These are phyloP conservation scores for Amblyraja radiata DNA, from an alignment of 2,797 vertebrate species.

Conservation along the genomic window DNA sequence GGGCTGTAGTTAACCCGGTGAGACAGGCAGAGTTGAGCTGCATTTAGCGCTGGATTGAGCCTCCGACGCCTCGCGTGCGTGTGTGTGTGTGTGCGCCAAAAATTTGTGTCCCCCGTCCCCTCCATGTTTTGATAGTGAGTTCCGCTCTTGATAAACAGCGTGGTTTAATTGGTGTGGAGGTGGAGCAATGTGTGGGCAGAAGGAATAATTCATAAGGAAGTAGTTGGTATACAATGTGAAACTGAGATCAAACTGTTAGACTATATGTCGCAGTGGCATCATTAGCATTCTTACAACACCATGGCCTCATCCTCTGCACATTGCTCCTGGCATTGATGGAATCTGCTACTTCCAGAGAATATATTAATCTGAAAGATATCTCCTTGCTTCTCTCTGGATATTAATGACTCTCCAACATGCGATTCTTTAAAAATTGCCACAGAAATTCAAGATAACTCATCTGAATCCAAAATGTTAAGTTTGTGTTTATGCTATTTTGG, in stretches of 20 bases:
- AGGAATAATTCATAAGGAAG: neutral
- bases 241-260: neutral
- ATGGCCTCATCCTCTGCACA: neutral
- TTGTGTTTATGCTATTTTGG: neutral
- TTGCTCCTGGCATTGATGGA: neutral
- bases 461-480: neutral
- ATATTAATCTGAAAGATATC: neutral
- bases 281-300: neutral
- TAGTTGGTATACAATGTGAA: neutral
- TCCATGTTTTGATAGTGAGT: too few species aligned
- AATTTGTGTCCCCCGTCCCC: too few species aligned
- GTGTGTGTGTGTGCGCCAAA: too few species aligned
- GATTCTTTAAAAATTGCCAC: neutral
- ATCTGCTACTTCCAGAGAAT: neutral
- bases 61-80: too few species aligned
- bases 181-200: neutral
- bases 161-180: neutral
- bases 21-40: too few species aligned
- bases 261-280: neutral
- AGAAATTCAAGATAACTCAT: neutral
- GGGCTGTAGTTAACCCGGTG: too few species aligned
- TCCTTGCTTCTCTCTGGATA: neutral
- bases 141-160: neutral
- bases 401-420: neutral
- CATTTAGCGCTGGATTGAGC: too few species aligned